These are phyloP conservation scores for Meteorus colon DNA, from an alignment of 2,888 invertebrate species.

Conservation along the genomic window DNA sequence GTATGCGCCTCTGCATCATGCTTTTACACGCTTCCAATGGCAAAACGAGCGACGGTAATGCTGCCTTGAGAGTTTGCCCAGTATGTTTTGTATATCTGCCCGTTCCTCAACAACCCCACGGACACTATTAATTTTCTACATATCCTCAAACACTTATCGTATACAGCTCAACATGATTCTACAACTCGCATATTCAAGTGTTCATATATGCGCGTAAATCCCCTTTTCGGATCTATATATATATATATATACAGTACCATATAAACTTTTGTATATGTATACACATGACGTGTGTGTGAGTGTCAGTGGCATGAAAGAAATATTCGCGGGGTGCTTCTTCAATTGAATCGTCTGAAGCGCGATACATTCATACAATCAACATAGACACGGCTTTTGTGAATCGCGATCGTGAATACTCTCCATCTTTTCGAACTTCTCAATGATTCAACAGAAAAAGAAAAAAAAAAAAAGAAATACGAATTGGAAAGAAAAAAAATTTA, in stretches of 20 bases:
- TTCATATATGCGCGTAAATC: constrained; percentile 12
- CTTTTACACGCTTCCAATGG: constrained; percentile 70
- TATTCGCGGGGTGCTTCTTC: constrained; percentile 42
- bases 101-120: constrained; percentile 67
- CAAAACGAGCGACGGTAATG: constrained; percentile 71
- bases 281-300: constrained; percentile 42
- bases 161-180: constrained; percentile 37
- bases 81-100: constrained; percentile 41
- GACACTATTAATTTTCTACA: constrained; percentile 72
- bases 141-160: constrained; percentile 53
- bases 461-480: not conserved
- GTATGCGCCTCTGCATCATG: constrained; percentile 66
- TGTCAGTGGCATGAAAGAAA: constrained; percentile 41
- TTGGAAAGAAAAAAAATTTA: not conserved
- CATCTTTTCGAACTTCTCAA: constrained; percentile 16
- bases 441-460: not conserved
- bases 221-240: not conserved
- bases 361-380: not conserved
- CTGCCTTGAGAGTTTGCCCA: constrained; percentile 51
- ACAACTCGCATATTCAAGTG: constrained; percentile 16
- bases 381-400: not conserved
- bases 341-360: constrained; percentile 49
- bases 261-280: not conserved
- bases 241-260: constrained; percentile 27
- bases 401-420: not conserved